Percentiles rank a stretch among this genome's conserved stretches.
These are phyloP conservation scores for Stomatorhinus walkeri DNA, from an alignment of 2,797 vertebrate species.

Conservation along the genomic window DNA sequence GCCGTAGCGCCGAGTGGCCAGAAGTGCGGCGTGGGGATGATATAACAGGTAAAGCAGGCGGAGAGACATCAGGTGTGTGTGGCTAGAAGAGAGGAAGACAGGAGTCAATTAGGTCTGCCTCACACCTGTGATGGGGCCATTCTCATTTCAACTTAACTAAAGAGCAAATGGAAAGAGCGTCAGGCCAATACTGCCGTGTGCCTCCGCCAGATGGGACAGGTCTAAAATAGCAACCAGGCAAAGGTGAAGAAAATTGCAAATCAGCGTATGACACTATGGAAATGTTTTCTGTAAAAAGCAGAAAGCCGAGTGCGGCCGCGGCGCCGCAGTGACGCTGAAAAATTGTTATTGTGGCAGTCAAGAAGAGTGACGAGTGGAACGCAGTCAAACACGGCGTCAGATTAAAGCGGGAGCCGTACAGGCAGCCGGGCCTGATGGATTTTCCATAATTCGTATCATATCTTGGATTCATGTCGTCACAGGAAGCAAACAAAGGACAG, in stretches of 20 bases:
- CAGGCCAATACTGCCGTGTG: slow-evolving; percentile 58
- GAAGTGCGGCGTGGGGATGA: slow-evolving; percentile 5
- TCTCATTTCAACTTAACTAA: slow-evolving; percentile 66
- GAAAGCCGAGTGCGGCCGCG: not conserved
- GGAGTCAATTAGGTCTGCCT: slow-evolving; percentile 61
- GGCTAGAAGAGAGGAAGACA: slow-evolving; percentile 55
- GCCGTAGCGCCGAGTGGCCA: not conserved
- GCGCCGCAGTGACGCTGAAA: not conserved
- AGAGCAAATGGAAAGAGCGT: slow-evolving; percentile 60
- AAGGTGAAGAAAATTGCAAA: slow-evolving; percentile 38
- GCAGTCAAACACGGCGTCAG: not conserved
- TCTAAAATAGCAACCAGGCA: slow-evolving; percentile 57
- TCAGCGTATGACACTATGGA: slow-evolving; percentile 52
- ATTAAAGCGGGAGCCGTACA: not conserved
- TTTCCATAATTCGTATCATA: not conserved
- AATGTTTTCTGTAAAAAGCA: slow-evolving; percentile 41
- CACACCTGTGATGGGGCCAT: slow-evolving; percentile 66
- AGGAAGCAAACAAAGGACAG: not conserved
- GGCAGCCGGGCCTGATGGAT: not conserved
- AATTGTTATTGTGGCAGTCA: slow-evolving; percentile 12
- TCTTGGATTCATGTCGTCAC: not conserved
- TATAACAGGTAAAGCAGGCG: slow-evolving; percentile 27
- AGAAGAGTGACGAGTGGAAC: not conserved
- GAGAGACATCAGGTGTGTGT: slow-evolving; percentile 60
- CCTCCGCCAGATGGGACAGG: slow-evolving; percentile 61